These are phyloP conservation scores for Hydrochoerus hydrochaeris DNA, from an alignment of 2,113 vertebrate genomes.

Conservation along the genomic window DNA sequence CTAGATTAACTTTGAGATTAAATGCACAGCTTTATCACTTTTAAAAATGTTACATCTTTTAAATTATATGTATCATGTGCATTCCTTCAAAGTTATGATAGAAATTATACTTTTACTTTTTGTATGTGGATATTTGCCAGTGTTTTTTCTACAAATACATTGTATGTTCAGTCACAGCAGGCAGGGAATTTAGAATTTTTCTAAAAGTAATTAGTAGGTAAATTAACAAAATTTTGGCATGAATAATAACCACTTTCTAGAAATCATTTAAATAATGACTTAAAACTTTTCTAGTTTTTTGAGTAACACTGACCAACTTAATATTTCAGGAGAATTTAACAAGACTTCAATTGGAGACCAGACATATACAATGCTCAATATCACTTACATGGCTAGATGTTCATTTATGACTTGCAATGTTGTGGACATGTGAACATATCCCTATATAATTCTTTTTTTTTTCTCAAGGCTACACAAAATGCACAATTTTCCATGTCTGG, in stretches of 20 bases:
- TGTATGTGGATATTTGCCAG: neutral
- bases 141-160: neutral
- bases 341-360: neutral
- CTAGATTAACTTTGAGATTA: neutral
- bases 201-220: neutral
- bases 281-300: neutral
- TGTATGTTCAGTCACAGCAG: neutral
- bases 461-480: neutral
- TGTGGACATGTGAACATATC: neutral
- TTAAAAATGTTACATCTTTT: neutral
- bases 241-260: neutral
- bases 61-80: neutral
- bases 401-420: neutral
- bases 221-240: neutral
- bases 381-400: neutral
- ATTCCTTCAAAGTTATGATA: neutral
- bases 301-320: neutral
- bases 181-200: neutral
- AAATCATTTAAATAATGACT: neutral
- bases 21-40: neutral
- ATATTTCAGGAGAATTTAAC: neutral
- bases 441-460: neutral
- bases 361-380: neutral
- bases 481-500: neutral
- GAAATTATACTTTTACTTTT: neutral